A percentile compares a stretch with the other conserved stretches of the same genome.
These are phyloP conservation scores for Alcis repandata DNA, from an alignment of 2,888 invertebrate genomes.

Conservation along the genomic window DNA sequence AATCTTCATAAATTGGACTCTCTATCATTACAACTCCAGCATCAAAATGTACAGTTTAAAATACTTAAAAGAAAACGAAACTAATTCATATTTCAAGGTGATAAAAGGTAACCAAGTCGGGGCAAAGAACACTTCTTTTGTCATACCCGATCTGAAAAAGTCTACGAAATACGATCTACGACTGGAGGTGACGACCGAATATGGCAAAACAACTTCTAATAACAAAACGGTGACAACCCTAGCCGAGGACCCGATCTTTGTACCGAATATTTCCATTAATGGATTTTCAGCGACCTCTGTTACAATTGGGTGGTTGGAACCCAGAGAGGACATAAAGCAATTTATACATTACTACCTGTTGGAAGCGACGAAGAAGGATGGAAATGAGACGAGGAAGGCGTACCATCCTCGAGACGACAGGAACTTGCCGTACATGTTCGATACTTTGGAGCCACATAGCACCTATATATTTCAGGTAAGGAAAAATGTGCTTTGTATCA, in stretches of 20 bases:
- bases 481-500: neutral
- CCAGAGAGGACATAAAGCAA: conserved; percentile 88
- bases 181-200: conserved; percentile 89
- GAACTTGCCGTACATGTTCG: conserved; percentile 92
- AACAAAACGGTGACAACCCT: conserved; percentile 87
- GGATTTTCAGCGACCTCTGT: conserved; percentile 90
- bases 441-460: conserved; percentile 91
- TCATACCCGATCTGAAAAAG: conserved; percentile 88
- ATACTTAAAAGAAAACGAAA: conserved; percentile 67
- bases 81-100: conserved; percentile 16
- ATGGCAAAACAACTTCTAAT: conserved; percentile 86
- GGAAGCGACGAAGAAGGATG: conserved; percentile 87
- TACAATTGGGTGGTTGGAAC: conserved; percentile 92
- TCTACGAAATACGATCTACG: conserved; percentile 89
- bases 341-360: conserved; percentile 92
- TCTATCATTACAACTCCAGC: conserved; percentile 91
- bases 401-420: conserved; percentile 88
- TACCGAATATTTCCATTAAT: conserved; percentile 92
- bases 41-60: conserved; percentile 87
- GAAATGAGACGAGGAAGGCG: conserved; percentile 85
- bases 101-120: conserved; percentile 2
- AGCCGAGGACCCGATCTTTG: conserved; percentile 91
- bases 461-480: conserved; percentile 92
- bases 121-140: conserved; percentile 87
- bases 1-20: conserved; percentile 94